phyloP scores from a whole-genome alignment of 2,888 invertebrate species.

The Lamproptera curius region DNA sequence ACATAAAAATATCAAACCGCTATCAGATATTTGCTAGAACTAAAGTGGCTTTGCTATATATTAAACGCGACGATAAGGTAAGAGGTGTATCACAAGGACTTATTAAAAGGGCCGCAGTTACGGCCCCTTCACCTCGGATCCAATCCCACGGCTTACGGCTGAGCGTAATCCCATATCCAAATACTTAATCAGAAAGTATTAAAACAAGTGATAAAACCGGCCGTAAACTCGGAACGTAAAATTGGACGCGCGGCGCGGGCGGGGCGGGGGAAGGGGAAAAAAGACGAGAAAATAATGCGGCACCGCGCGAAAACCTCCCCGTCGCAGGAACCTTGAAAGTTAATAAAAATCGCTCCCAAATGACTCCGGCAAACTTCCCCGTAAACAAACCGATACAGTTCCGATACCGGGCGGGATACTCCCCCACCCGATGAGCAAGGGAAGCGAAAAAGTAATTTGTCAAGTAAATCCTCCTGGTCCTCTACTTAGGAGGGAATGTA shows the following conservation, averaged over 20 bases:
- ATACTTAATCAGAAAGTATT: constrained; percentile 42
- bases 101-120: too few relatives aligned
- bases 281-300: constrained; percentile 42
- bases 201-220: constrained; percentile 59
- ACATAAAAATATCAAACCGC: neutral
- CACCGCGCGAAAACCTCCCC: constrained; percentile 40
- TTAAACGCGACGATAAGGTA: neutral
- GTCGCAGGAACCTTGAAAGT: constrained; percentile 50
- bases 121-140: neutral
- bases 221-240: constrained; percentile 52
- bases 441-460: constrained; percentile 71
- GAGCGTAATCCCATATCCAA: constrained; percentile 23
- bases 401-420: constrained; percentile 39
- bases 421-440: constrained; percentile 49
- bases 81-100: neutral
- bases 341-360: constrained; percentile 72
- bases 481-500: constrained; percentile 46
- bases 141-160: constrained; percentile 10
- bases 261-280: too few relatives aligned
- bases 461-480: constrained; percentile 64
- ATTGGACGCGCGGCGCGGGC: constrained; percentile 35
- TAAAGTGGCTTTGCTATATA: too few relatives aligned
- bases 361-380: constrained; percentile 58
- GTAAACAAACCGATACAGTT: constrained; percentile 59
- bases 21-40: neutral